A percentile compares a stretch with the other conserved stretches of the same genome.
phyloP scores from a whole-genome alignment of 2,797 vertebrate species.

The Chlorospingus semifuscus region DNA sequence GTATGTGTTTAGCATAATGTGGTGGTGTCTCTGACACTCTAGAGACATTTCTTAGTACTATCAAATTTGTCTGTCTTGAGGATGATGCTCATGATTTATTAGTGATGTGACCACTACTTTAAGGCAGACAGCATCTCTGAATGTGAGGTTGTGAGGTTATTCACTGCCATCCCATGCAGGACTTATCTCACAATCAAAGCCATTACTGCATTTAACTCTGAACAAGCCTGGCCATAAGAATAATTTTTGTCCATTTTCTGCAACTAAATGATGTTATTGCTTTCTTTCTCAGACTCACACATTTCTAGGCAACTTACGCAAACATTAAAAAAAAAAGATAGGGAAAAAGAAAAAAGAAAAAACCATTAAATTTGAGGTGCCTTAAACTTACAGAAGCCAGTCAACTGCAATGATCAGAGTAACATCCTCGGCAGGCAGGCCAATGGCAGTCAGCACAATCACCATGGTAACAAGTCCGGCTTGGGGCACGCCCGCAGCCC shows the following conservation, averaged over 20 bases:
- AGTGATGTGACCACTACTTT: background rate
- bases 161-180: background rate
- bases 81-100: background rate
- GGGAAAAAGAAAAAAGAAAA: background rate
- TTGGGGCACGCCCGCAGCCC: constrained; percentile 94
- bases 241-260: background rate
- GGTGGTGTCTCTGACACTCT: background rate
- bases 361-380: background rate
- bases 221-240: background rate
- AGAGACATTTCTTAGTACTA: background rate
- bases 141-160: background rate
- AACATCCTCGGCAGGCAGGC: constrained; percentile 91
- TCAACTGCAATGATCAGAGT: constrained; percentile 97
- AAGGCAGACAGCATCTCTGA: background rate
- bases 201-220: background rate
- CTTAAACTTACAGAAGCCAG: constrained; percentile 95
- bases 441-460: constrained; percentile 93
- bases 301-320: background rate
- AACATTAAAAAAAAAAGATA: background rate
- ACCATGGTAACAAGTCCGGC: constrained; percentile 98
- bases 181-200: background rate
- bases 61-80: background rate
- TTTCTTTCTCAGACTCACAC: background rate
- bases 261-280: background rate
- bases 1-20: background rate